Base-by-base conservation (phyloP, 2,888 invertebrate species). In the Tinea trinotella region DNA sequence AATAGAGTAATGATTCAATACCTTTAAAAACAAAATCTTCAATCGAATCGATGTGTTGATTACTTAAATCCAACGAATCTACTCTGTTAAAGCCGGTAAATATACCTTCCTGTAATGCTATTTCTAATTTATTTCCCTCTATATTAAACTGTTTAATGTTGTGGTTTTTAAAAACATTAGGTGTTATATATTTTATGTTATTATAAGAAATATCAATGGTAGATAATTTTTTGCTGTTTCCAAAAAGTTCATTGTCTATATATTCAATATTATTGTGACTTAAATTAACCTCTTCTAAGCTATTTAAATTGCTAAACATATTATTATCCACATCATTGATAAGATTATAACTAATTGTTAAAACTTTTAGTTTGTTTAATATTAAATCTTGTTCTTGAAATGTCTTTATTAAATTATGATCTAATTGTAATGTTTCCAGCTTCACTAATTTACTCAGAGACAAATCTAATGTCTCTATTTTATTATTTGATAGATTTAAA, bases 301-400 rank as follows among this genome's bases (percentile, higher is more conserved):
- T 13, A 24, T 10, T 7, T 50, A 50, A 50, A 18, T 7, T 13
- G 13, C 2, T 15, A 24, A 50, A 22, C 4, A 15, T 12, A 6
- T 10, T 24, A 48, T 20, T 54, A 36, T 71, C 65, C 10, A 84
- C 58, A 48, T 75, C 61, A 57, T 84, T 84, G 34, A 62, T 62
- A 0, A 83, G 81, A 19, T 83, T 61, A 56, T 84, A 82, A 24
- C 83, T 78, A 0, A 77, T 81, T 63, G 77, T 71, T 49, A 85
- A 68, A 59, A 83, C 76, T 18, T 66, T 64, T 24, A 83, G 78
- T 4, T 73, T 71, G 59, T 75, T 71, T 0, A 81, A 63, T 0
- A 2, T n/a, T 12, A 50, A 50, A 22, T 24, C n/a, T 22, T 4
- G 4, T 24, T 24, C 13, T 1, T 22, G n/a, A 4, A 50, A 24